Percentiles rank a stretch among this genome's conserved stretches.
Evolutionary conservation across 2,797 vertebrate genomes (phyloP).

Genomic region (Sebastes iracundus): DNA sequence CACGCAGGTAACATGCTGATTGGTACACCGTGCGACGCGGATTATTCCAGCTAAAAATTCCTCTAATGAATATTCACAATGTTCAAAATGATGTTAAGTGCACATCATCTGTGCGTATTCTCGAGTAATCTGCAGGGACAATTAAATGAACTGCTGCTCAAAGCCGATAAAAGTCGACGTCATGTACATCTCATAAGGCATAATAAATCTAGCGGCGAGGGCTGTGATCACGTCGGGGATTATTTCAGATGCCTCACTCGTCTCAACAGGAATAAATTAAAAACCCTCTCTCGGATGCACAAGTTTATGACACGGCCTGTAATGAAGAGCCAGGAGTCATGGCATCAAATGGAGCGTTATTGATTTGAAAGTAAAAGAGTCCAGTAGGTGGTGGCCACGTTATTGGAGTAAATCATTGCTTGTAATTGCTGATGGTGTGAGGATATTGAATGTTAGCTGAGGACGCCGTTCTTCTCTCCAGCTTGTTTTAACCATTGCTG

Average conservation of each 20-base stretch:
- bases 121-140: conserved; percentile 49
- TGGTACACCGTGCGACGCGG: background rate
- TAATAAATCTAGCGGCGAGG: conserved; percentile 46
- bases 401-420: conserved; percentile 59
- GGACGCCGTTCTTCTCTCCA: background rate
- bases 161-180: conserved; percentile 42
- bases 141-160: conserved; percentile 43
- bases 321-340: conserved; percentile 64
- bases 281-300: conserved; percentile 13
- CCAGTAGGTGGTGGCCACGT: conserved; percentile 31
- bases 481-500: conserved; percentile 27
- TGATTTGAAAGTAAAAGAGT: conserved; percentile 62
- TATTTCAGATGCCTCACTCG: conserved; percentile 52
- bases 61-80: conserved; percentile 54
- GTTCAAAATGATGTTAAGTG: conserved; percentile 52
- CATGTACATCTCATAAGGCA: conserved; percentile 34
- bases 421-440: conserved; percentile 53
- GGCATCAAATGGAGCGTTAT: conserved; percentile 49
- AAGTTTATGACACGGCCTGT: conserved; percentile 59
- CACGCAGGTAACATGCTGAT: background rate
- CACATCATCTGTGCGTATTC: conserved; percentile 39
- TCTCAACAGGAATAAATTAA: conserved; percentile 60
- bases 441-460: conserved; percentile 54
- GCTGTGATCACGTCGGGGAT: conserved; percentile 58
- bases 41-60: conserved; percentile 15